Evolutionary conservation across 2,113 vertebrate genomes (phyloP), one percentile per base, ranked within the genome.

Genomic region (Menidia beryllina): DNA sequence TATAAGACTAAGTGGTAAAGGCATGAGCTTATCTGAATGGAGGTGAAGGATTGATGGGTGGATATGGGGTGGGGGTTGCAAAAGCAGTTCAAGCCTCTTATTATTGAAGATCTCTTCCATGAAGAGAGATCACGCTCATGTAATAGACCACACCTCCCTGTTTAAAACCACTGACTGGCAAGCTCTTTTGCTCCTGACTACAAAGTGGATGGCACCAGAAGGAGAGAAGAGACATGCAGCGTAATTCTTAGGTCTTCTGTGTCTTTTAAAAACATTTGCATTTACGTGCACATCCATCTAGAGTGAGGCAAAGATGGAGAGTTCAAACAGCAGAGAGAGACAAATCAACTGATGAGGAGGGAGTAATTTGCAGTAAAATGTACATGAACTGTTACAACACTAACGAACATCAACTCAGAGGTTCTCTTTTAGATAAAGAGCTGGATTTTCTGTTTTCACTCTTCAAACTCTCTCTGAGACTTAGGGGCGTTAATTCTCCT

Each of bases 401-500:
- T 85, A 85, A 86, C 83, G 86, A 92, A 89, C 72, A 87, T 45
- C 63, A 66, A 65, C 62, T 80, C 59, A 3, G 59, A 72, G 54
- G 68, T n/a, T n/a, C n/a, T n/a, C n/a, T n/a, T n/a, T n/a, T n/a
- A 74, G 79, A 70, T 26, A 70, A 63, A 84, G 87, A 90, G 88
- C 69, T 69, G 21, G 30, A 75, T 88, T 88, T 79, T 52, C 66
- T 62, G 67, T 74, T 66, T 61, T 76, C 66, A 23, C 58, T 53
- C 50, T 64, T 76, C 86, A 77, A 88, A 86, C 86, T 87, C 85
- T 86, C 66, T 57, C 75, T 80, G 89, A 79, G 88, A 90, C 81
- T 79, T 80, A 55, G 81, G 69, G 62, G 66, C 76, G 88, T 90
- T 89, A 90, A 89, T 92, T 93, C 88, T 89, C 77, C 67, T 34